A percentile compares a stretch with the other conserved stretches of the same genome.
These are phyloP conservation scores for Drosophila buzzatii DNA, from an alignment of 2,888 invertebrate genomes.

Conservation along the genomic window DNA sequence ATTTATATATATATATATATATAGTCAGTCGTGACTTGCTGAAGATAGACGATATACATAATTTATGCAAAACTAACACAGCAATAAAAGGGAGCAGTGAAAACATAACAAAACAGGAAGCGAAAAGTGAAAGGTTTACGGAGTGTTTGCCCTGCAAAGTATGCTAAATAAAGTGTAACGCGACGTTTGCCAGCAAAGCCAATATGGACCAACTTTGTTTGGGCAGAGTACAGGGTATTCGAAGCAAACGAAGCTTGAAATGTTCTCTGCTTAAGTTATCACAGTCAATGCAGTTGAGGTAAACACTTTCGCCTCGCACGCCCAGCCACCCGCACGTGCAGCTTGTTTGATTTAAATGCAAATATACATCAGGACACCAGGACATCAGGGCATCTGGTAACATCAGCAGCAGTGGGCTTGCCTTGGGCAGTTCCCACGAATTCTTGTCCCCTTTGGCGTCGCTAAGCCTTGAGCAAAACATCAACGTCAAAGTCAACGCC, in stretches of 20 bases:
- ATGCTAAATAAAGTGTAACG: conserved; percentile 5
- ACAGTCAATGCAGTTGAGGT: conserved; percentile 26
- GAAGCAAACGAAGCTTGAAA: conserved; percentile 39
- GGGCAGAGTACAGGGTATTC: conserved; percentile 28
- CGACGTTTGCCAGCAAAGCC: not conserved
- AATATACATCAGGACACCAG: conserved; percentile 54
- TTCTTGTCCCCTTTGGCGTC: not conserved
- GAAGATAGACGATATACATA: conserved; percentile 50
- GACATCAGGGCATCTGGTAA: conserved; percentile 45
- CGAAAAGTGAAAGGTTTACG: conserved; percentile 3
- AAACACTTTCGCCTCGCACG: conserved; percentile 9
- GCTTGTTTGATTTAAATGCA: conserved; percentile 71
- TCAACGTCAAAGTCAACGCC: conserved; percentile 31
- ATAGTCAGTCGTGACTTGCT: not conserved
- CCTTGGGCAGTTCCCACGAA: conserved; percentile 9
- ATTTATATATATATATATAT: conserved; percentile 3
- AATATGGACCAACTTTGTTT: not conserved
- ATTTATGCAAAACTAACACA: conserved; percentile 76
- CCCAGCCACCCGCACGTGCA: conserved; percentile 1
- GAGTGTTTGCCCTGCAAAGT: conserved; percentile 18
- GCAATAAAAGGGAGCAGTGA: conserved; percentile 57
- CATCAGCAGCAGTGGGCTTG: conserved; percentile 3
- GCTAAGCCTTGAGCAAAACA: conserved; percentile 13
- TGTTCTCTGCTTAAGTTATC: conserved; percentile 19
- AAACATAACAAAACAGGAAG: conserved; percentile 4